These are phyloP conservation scores for Eira barbara DNA, from an alignment of 2,113 vertebrate genomes.

Conservation along the genomic window DNA sequence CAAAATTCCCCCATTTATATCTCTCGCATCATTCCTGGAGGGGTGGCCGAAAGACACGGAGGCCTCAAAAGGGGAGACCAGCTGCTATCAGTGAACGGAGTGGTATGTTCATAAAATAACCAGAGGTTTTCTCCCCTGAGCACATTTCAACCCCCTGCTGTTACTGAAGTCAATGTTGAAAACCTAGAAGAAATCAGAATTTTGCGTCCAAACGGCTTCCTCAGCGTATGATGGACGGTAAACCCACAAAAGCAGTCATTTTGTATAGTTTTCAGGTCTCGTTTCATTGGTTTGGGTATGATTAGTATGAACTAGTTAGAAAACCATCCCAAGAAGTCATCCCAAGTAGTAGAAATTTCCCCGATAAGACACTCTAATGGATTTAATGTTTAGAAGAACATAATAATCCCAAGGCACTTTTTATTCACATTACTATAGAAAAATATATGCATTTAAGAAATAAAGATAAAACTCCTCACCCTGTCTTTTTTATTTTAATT, in stretches of 20 bases:
- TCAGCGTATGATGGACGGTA: not conserved
- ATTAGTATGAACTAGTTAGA: not conserved
- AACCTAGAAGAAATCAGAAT: constrained; percentile 5
- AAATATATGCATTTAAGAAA: not conserved
- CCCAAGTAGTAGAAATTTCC: not conserved
- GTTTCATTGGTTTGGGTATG: not conserved
- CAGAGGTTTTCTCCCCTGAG: not conserved
- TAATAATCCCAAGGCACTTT: not conserved
- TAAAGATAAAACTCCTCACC: not conserved
- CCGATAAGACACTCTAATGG: not conserved
- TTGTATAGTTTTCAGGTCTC: constrained; percentile 2
- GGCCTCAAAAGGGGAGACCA: constrained; percentile 99
- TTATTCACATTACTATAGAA: not conserved
- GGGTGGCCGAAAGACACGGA: constrained; percentile 96
- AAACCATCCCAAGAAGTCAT: constrained; percentile 14
- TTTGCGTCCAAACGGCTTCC: not conserved
- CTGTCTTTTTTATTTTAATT: not conserved
- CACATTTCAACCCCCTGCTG: not conserved
- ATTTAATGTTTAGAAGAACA: not conserved
- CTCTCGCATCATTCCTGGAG: constrained; percentile 98
- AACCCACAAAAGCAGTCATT: not conserved
- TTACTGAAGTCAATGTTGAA: not conserved
- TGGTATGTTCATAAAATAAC: constrained; percentile 88
- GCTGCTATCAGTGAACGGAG: constrained; percentile 97
- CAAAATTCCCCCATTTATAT: constrained; percentile 99